phyloP scores from a whole-genome alignment of 2,797 vertebrate species.

The Rhincodon typus region DNA sequence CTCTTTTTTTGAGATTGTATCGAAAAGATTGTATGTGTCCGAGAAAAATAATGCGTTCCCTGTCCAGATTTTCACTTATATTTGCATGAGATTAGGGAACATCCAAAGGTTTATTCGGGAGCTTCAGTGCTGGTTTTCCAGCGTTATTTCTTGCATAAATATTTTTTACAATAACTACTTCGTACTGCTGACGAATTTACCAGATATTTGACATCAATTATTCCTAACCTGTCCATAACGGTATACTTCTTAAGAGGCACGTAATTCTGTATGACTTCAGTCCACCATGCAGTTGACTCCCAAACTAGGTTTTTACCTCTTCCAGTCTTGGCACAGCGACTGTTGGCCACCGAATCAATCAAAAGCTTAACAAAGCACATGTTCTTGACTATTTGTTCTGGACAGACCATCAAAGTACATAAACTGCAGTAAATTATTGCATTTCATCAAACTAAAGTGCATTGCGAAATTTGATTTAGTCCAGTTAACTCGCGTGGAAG shows the following conservation, averaged over 20 bases:
- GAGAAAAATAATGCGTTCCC: too few relatives aligned
- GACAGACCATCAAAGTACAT: background rate
- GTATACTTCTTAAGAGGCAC: background rate
- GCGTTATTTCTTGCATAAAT: background rate
- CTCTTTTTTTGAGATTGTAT: background rate
- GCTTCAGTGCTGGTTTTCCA: background rate
- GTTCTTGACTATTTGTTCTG: background rate
- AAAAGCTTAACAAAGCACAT: background rate
- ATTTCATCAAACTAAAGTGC: background rate
- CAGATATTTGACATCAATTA: background rate
- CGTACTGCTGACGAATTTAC: background rate
- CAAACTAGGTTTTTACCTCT: background rate
- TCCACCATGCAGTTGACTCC: background rate
- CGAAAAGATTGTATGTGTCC: background rate
- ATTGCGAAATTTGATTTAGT: constrained; percentile 23
- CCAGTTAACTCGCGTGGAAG: background rate
- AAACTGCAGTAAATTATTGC: background rate
- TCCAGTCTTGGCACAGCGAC: background rate
- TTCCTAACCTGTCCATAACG: background rate
- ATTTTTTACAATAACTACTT: background rate
- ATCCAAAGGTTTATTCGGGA: background rate
- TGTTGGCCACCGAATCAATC: constrained; percentile 18
- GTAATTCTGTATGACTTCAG: background rate
- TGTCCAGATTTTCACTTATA: background rate
- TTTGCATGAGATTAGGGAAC: background rate